Evolutionary conservation across 2,888 invertebrate species (phyloP).

Genomic region (Nomada fucata): DNA sequence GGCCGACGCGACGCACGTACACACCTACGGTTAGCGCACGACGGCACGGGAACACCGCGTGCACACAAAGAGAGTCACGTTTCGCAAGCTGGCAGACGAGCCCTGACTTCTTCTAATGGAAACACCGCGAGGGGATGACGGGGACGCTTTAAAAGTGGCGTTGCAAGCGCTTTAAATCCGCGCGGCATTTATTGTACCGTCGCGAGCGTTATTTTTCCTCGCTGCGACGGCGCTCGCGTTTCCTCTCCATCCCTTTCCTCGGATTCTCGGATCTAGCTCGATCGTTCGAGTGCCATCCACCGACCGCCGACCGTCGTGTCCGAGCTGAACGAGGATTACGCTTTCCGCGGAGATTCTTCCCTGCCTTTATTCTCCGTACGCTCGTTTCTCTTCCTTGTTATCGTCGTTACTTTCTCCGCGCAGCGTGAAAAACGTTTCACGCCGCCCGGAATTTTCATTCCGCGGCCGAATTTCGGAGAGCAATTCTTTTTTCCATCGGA

Average conservation of each 20-base stretch:
- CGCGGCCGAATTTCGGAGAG: conserved; percentile 13
- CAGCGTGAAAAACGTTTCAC: too few species aligned
- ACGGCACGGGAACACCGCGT: background rate
- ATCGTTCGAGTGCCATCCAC: conserved; percentile 23
- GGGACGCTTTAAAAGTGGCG: conserved; percentile 52
- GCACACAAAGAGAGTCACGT: conserved; percentile 11
- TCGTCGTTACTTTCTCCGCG: too few species aligned
- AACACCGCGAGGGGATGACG: conserved; percentile 8
- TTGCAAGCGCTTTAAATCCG: conserved; percentile 61
- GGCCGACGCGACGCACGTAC: conserved; percentile 53
- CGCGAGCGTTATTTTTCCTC: conserved; percentile 30
- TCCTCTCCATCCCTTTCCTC: background rate
- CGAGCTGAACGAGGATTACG: conserved; percentile 46
- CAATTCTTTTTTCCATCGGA: background rate
- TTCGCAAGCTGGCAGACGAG: conserved; percentile 56
- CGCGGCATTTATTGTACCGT: conserved; percentile 50
- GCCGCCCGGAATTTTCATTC: too few species aligned
- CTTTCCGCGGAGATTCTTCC: conserved; percentile 13
- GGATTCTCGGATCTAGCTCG: conserved; percentile 34
- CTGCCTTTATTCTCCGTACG: background rate
- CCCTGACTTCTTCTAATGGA: conserved; percentile 44
- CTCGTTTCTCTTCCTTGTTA: too few species aligned
- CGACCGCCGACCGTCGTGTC: conserved; percentile 31
- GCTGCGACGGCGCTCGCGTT: background rate
- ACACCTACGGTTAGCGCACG: background rate